Conservation (phyloP, 64 coral and sea anemone genomes). For the Actinia equina region DNA sequence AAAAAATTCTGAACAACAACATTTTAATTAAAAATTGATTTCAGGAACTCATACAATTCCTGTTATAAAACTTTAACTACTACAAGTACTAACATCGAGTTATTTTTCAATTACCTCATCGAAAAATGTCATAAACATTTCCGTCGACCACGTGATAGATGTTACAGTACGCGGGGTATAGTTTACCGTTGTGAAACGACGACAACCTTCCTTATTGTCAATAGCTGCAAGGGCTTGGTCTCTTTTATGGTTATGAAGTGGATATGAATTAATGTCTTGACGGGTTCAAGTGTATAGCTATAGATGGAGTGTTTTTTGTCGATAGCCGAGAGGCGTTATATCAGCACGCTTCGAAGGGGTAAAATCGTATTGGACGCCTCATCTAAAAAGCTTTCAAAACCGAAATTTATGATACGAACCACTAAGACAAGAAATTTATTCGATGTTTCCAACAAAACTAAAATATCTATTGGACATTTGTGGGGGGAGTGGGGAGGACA, state of each 20-base stretch:
- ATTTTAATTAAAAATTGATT: neutral
- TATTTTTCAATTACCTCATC: neutral
- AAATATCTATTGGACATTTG: too few relatives aligned
- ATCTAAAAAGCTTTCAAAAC: neutral
- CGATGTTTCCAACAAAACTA: neutral
- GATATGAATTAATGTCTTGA: neutral
- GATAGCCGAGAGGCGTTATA: neutral
- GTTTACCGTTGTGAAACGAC: too few relatives aligned
- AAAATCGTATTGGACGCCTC: neutral
- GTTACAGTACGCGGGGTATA: neutral
- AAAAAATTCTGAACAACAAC: neutral
- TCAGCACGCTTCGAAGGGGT: neutral
- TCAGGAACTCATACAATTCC: neutral
- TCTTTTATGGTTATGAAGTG: neutral
- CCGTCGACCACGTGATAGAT: neutral
- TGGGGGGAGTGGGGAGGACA: too few relatives aligned
- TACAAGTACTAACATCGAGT: neutral
- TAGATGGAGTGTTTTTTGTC: neutral
- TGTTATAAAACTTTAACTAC: slow-evolving; percentile 13
- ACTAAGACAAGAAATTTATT: neutral
- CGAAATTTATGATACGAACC: neutral
- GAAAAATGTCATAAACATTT: neutral
- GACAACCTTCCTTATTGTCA: neutral
- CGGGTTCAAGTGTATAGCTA: neutral
- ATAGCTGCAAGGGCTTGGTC: neutral